These are phyloP conservation scores for Condylostylus longicornis DNA, from an alignment of 1,140 invertebrate species.

Conservation along the genomic window DNA sequence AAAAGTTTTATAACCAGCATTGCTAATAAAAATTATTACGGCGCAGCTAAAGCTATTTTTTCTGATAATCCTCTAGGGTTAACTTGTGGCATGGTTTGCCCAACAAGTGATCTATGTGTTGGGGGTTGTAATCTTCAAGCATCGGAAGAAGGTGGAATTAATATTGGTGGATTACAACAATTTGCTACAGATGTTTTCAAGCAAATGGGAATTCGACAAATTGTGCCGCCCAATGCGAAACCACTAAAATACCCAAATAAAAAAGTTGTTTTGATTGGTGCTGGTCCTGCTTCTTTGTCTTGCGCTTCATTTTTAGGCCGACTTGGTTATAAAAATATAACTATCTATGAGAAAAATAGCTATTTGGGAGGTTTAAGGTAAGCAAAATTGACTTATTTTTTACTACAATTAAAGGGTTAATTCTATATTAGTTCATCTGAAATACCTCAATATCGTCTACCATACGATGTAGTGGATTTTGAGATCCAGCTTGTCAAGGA, in stretches of 20 bases:
- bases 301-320: conserved; percentile 91
- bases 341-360: conserved; percentile 80
- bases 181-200: conserved; percentile 93
- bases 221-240: conserved; percentile 50
- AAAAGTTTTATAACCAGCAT: conserved; percentile 96
- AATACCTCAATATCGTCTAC: conserved; percentile 93
- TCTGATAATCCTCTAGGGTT: conserved; percentile 94
- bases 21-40: conserved; percentile 95
- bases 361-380: conserved; percentile 82
- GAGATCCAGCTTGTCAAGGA: conserved; percentile 85
- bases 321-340: conserved; percentile 81
- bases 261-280: conserved; percentile 83
- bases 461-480: conserved; percentile 83
- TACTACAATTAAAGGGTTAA: neutral
- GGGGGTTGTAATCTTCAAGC: conserved; percentile 94
- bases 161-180: conserved; percentile 95
- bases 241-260: conserved; percentile 41
- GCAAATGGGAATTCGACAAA: conserved; percentile 82
- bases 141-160: conserved; percentile 91
- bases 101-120: conserved; percentile 94
- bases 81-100: conserved; percentile 98
- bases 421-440: conserved; percentile 70
- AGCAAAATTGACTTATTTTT: conserved; percentile 4
- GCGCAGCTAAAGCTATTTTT: conserved; percentile 89
- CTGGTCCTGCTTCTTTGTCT: conserved; percentile 91